Percentiles rank a stretch among this genome's conserved stretches.
phyloP scores from a whole-genome alignment of 2,113 vertebrate genomes.

The Rutilus rutilus region DNA sequence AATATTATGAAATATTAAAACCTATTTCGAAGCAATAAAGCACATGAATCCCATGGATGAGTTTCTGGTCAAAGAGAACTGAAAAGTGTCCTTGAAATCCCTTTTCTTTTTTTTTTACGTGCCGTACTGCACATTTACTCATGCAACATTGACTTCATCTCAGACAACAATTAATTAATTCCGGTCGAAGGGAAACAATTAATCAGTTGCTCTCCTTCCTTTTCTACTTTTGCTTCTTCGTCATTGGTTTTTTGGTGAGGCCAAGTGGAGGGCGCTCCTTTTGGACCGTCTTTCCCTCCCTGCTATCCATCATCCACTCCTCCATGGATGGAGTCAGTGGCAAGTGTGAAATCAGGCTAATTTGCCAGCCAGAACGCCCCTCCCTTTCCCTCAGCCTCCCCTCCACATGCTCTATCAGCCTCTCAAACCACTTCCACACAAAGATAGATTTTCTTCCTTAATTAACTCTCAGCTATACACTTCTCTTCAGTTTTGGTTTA shows the following conservation, averaged over 20 bases:
- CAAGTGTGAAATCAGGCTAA: conserved; percentile 81
- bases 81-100: background rate
- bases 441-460: conserved; percentile 73
- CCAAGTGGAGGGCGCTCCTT: conserved; percentile 64
- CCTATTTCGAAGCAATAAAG: background rate
- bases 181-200: conserved; percentile 26
- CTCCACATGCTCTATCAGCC: conserved; percentile 54
- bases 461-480: conserved; percentile 70
- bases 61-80: background rate
- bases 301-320: conserved; percentile 74
- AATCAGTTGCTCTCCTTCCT: conserved; percentile 38
- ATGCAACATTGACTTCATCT: conserved; percentile 29
- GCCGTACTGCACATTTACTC: conserved; percentile 23
- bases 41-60: background rate
- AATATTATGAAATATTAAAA: conserved; percentile 4
- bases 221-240: conserved; percentile 55
- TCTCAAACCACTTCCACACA: conserved; percentile 69
- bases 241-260: conserved; percentile 64
- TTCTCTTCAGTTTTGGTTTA: conserved; percentile 37
- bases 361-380: conserved; percentile 70
- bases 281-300: conserved; percentile 66
- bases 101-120: conserved; percentile 17
- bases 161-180: conserved; percentile 17
- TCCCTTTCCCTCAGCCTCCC: conserved; percentile 65
- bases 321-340: conserved; percentile 71